Conservation (phyloP, 2,113 vertebrate species). For the Myrmecobius fasciatus region DNA sequence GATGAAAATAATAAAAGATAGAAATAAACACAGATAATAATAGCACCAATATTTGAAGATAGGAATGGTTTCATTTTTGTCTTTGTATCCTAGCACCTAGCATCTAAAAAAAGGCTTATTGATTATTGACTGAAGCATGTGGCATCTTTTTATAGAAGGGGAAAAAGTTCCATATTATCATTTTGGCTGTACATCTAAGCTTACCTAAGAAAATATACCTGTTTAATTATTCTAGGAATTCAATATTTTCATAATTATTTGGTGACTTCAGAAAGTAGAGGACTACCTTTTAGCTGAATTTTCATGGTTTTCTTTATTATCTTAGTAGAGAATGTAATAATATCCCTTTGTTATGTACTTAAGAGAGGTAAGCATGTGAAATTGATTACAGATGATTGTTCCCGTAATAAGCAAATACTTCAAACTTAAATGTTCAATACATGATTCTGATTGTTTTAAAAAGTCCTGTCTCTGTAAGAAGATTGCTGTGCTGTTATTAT, state of each 20-base stretch:
- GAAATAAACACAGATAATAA: neutral
- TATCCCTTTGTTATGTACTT: neutral
- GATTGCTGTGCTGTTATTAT: neutral
- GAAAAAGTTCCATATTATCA: neutral
- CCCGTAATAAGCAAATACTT: neutral
- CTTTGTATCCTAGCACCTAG: neutral
- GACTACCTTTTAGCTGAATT: neutral
- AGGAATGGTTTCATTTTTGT: neutral
- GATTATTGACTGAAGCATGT: neutral
- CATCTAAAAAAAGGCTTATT: neutral
- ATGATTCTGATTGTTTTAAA: neutral
- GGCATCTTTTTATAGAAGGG: neutral
- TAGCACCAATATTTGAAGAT: neutral
- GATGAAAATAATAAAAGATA: too few species aligned
- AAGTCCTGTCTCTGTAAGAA: conserved; percentile 2
- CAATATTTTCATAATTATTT: neutral
- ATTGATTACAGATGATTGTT: conserved; percentile 11
- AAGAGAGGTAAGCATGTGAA: neutral
- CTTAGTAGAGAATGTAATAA: conserved; percentile 25
- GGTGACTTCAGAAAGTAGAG: neutral
- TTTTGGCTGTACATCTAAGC: neutral
- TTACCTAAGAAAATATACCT: neutral
- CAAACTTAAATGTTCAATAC: conserved; percentile 5
- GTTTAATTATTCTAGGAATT: neutral
- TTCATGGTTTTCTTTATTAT: conserved; percentile 10